These are phyloP conservation scores for Cacatua alba DNA, from an alignment of 2,113 vertebrate species.

Conservation along the genomic window DNA sequence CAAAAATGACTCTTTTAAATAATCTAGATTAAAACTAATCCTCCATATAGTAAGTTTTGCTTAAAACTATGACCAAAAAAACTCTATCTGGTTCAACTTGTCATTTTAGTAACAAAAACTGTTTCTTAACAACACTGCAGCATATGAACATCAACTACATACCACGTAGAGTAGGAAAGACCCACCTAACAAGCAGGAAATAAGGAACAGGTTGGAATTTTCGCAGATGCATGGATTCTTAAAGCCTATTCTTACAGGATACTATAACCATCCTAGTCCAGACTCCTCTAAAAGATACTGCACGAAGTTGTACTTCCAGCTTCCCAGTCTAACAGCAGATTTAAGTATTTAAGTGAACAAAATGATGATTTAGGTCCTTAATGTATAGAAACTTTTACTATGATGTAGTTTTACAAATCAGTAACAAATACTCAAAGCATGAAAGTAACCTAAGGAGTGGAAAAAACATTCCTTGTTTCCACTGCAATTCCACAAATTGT, in stretches of 20 bases:
- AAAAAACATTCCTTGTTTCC: neutral
- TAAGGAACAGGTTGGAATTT: neutral
- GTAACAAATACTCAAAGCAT: neutral
- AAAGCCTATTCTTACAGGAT: neutral
- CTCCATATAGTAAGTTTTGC: neutral
- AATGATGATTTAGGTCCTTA: neutral
- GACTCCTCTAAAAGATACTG: neutral
- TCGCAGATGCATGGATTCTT: neutral
- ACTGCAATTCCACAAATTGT: neutral
- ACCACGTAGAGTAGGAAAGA: neutral
- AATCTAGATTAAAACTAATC: neutral
- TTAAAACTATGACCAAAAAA: neutral
- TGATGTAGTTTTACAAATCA: neutral
- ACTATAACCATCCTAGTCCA: neutral
- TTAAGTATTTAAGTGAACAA: neutral
- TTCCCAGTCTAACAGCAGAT: neutral
- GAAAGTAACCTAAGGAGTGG: neutral
- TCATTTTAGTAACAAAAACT: neutral
- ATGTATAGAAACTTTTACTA: neutral
- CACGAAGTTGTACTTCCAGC: neutral
- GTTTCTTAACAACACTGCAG: neutral
- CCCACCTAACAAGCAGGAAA: neutral
- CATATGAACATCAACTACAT: accelerated
- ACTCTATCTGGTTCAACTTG: neutral
- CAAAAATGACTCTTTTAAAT: neutral